These are phyloP conservation scores for Phenganax marumi DNA, from an alignment of 92 coral and sea anemone genomes.

Conservation along the genomic window DNA sequence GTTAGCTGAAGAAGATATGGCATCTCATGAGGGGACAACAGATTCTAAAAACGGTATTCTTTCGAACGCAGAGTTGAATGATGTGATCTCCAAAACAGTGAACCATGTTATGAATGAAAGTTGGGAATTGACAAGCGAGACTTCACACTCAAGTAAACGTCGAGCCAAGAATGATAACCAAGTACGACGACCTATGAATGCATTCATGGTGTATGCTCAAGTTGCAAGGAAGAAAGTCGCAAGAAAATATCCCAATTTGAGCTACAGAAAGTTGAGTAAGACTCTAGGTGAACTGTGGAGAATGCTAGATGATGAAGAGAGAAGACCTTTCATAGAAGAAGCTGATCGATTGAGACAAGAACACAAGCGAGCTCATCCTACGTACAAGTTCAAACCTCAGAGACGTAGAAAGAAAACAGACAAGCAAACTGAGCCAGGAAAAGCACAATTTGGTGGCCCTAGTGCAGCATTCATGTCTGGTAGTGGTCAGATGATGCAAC, in stretches of 20 bases:
- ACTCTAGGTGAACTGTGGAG: constrained; percentile 94
- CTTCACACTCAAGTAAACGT: constrained; percentile 83
- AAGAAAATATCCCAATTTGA: constrained; percentile 76
- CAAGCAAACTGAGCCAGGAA: not conserved
- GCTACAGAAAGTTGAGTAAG: constrained; percentile 92
- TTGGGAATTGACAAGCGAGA: constrained; percentile 80
- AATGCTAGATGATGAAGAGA: constrained; percentile 86
- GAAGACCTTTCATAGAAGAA: constrained; percentile 92
- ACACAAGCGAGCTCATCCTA: constrained; percentile 93
- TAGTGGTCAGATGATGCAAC: not conserved
- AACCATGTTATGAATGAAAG: constrained; percentile 92
- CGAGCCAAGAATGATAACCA: constrained; percentile 86
- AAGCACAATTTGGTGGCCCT: not conserved
- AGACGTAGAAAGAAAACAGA: constrained; percentile 75
- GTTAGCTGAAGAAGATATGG: not conserved
- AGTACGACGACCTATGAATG: constrained; percentile 96
- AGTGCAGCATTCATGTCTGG: not conserved
- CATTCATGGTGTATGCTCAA: constrained; percentile 99
- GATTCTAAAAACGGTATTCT: not conserved
- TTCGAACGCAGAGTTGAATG: constrained; percentile 53
- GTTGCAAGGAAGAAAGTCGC: constrained; percentile 88
- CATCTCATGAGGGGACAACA: not conserved
- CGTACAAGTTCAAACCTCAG: constrained; percentile 87
- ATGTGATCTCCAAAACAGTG: constrained; percentile 89
- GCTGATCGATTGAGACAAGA: constrained; percentile 90